Evolutionary conservation across 2,888 invertebrate species (phyloP), one percentile per base, ranked within the genome.

Genomic region (Gymnoscelis rufifasciata): DNA sequence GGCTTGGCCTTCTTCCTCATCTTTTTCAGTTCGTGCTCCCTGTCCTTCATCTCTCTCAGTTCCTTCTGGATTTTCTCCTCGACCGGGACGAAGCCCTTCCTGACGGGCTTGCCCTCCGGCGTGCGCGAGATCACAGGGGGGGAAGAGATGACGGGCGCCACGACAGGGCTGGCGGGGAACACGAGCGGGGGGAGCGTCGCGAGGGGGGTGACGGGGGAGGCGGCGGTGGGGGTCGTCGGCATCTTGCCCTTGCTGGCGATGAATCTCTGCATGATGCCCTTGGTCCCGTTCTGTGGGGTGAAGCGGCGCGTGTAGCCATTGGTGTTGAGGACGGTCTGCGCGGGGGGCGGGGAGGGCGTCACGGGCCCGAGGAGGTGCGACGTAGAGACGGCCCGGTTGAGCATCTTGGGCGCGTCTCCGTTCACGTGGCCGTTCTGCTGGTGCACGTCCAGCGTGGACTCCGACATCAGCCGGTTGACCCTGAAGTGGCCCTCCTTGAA

Each of bases 21-120:
- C 56, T 90, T 88, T 90, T 94, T 94, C 31, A 95, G 82, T 67
- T 95, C 95, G 55, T 93, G 92, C 68, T 95, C 95, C 43, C 95
- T 89, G 56, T 92, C 91, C 66, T 94, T 93, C 91, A 96, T 93
- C 64, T 97, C 96, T 68, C 92, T 90, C 39, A 97, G 82, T 75
- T 97, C 97, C 54, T 92, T 92, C 67, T 95, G 94, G 62, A 97
- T 97, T 78, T 95, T 95, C 64, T 95, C 93, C 72, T 97, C 96
- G 1, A 96, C 95, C 0, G 96, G 94, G 3, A 95, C 92, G 73
- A 91, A 95, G 10, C 95, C 95, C 56, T 94, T 94, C 44, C 95
- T 89, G 24, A 92, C 87, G 0, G 91, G 91, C 57, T 91, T 90
- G 0, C 92, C 92, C 55, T 91, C 90, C 1, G 89, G 79, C 36